Evolutionary conservation across 2,113 vertebrate species (phyloP), one percentile per base, ranked within the genome.

Genomic region (Mus spicilegus): DNA sequence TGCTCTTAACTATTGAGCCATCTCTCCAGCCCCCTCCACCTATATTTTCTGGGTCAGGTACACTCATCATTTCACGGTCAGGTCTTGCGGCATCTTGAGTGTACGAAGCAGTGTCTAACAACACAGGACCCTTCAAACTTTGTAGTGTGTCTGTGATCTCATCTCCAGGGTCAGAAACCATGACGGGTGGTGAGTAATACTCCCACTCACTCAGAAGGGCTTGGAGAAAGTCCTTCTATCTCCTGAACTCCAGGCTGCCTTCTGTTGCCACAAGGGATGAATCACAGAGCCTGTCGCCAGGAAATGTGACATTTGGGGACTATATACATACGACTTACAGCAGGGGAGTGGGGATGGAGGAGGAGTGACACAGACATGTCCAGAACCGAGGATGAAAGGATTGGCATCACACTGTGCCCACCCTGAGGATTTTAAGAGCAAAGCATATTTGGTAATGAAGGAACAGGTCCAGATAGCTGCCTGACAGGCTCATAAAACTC

Each of bases 161-260:
- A 65, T 89, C 92, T 85, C 72, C 93, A 51, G 94, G 86, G 56
- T 93, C 86, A 93, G 85, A 96, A 96, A 72, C 90, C 70, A 72
- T 87, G 94, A 90, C 73, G 73, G 94, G 12, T 11, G 9, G 30
- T 94, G 94, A 95, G 65, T 85, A 94, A 89, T 75, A 72, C 70
- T 26, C 72, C 76, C 56, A 58, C 70, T 97, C 75, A 86, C 69
- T 95, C 93, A 91, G 39, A 30, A 24, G 82, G 91, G 72, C 61
- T 36, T n/a, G 33, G 90, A 96, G 96, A 89, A 95, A 92, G 80
- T n/a, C 61, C 77, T 67, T 76, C 42, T 36, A 26, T 88, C 85
- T 80, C 49, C 30, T 61, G 26, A 24, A 86, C 78, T 92, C 70
- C 94, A 90, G 90, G 46, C 94, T 90, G 90, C 16, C 78, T 96